phyloP scores from a whole-genome alignment of 2,797 vertebrate genomes.

The Chaetophractus vellerosus region DNA sequence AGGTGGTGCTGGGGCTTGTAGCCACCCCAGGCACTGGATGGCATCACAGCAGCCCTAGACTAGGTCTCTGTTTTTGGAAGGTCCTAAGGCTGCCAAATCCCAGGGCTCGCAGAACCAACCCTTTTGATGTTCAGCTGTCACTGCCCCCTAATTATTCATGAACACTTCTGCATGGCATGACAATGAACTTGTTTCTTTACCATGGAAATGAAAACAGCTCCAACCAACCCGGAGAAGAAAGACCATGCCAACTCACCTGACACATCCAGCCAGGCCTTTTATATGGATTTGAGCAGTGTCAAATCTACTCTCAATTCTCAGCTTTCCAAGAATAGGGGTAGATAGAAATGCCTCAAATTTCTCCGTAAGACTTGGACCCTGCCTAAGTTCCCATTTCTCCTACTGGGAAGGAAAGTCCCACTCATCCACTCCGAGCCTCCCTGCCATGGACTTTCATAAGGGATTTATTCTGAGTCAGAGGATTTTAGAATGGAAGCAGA shows the following conservation, averaged over 20 bases:
- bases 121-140: conserved; percentile 59
- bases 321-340: not conserved
- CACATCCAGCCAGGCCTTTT: not conserved
- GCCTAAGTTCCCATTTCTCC: not conserved
- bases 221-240: conserved; percentile 15
- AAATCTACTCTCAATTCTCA: not conserved
- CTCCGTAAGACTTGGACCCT: too few species aligned
- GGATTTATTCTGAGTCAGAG: conserved; percentile 15
- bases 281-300: not conserved
- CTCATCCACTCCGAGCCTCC: not conserved
- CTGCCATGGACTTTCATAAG: not conserved
- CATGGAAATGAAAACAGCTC: conserved; percentile 63
- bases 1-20: not conserved
- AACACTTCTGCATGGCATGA: conserved; percentile 9
- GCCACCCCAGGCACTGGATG: not conserved
- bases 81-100: conserved; percentile 14
- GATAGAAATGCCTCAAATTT: not conserved
- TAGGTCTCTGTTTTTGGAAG: not conserved
- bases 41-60: not conserved
- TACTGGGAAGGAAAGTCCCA: not conserved
- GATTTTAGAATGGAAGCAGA: conserved; percentile 38
- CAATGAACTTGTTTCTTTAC: conserved; percentile 41
- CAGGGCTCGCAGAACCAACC: not conserved
- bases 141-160: conserved; percentile 27
- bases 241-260: not conserved